These are phyloP conservation scores for Catostomus latipinnis DNA, from an alignment of 2,797 vertebrate genomes.

Conservation along the genomic window DNA sequence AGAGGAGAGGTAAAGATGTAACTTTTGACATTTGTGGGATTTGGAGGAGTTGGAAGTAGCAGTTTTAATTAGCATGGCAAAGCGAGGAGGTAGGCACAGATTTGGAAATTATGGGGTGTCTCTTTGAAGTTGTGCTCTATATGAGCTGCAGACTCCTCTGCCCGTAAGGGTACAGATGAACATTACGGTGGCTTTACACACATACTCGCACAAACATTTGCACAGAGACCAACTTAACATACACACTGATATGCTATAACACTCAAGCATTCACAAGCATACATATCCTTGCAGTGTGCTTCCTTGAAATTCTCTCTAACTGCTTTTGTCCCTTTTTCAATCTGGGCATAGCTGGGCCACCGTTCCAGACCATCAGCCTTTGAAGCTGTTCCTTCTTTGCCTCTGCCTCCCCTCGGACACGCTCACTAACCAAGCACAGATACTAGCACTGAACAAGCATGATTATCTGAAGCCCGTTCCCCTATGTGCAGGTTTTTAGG, in stretches of 20 bases:
- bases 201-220: conserved; percentile 20
- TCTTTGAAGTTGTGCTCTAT: conserved; percentile 79
- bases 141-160: conserved; percentile 66
- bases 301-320: conserved; percentile 33
- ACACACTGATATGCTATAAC: too few relatives aligned
- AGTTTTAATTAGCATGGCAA: conserved; percentile 74
- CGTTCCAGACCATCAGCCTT: conserved; percentile 67
- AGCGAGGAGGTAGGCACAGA: conserved; percentile 71
- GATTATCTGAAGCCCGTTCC: conserved; percentile 70
- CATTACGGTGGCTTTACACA: too few relatives aligned
- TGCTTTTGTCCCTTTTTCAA: conserved; percentile 7
- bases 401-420: conserved; percentile 66
- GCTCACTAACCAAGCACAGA: conserved; percentile 74
- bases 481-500: conserved; percentile 76
- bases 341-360: conserved; percentile 7
- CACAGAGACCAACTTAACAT: conserved; percentile 14
- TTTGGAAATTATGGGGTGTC: conserved; percentile 78
- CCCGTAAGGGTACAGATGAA: conserved; percentile 63
- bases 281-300: conserved; percentile 18
- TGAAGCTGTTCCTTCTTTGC: conserved; percentile 44
- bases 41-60: conserved; percentile 60
- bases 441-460: conserved; percentile 45
- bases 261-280: conserved; percentile 16
- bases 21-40: conserved; percentile 58
- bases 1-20: conserved; percentile 9